Evolutionary conservation across 2,888 invertebrate species (phyloP).

Genomic region (Nephrotoma guestfalica): DNA sequence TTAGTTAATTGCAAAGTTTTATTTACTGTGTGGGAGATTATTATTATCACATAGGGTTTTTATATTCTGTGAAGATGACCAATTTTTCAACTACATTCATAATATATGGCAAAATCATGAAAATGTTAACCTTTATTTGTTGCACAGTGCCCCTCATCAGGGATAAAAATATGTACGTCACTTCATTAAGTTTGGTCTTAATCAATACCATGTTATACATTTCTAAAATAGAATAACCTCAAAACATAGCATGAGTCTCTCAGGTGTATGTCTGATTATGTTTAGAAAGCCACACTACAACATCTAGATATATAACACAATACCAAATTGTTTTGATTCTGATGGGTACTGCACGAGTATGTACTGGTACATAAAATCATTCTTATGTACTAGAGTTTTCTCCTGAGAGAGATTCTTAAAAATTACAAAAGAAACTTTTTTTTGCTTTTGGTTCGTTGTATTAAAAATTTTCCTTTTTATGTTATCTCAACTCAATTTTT

Average conservation of each 20-base stretch:
- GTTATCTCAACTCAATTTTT: not conserved
- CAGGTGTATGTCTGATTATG: not conserved
- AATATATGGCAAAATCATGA: not conserved
- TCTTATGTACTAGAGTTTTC: not conserved
- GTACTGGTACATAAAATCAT: not conserved
- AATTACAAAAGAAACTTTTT: not conserved
- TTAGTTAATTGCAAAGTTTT: not conserved
- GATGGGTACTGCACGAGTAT: not conserved
- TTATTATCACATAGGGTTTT: not conserved
- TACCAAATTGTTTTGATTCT: not conserved
- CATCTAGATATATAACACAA: not conserved
- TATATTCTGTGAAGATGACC: not conserved
- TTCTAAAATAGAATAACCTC: not conserved
- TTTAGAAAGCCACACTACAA: not conserved
- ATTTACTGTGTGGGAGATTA: not conserved
- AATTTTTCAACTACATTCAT: not conserved
- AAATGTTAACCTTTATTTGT: not conserved
- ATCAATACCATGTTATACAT: not conserved
- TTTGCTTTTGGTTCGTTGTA: not conserved
- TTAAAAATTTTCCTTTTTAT: not conserved
- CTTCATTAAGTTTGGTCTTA: not conserved
- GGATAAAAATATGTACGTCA: not conserved
- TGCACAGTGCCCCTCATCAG: not conserved
- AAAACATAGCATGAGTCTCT: not conserved
- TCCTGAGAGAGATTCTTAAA: not conserved